phyloP scores from a whole-genome alignment of 2,113 vertebrate genomes.

The Rhegmatorhina hoffmannsi region DNA sequence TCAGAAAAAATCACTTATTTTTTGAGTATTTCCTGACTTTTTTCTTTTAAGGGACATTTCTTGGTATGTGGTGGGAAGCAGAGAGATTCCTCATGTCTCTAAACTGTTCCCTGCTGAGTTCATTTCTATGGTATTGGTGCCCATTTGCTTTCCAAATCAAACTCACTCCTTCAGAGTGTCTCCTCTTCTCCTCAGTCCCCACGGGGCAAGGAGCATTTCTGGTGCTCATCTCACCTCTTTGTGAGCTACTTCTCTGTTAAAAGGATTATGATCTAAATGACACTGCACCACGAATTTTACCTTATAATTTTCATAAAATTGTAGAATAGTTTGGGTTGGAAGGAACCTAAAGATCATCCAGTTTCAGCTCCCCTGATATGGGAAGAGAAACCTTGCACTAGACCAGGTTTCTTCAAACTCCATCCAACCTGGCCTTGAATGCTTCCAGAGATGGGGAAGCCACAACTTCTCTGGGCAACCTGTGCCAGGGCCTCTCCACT shows the following conservation, averaged over 20 bases:
- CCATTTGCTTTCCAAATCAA: not conserved
- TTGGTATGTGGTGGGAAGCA: not conserved
- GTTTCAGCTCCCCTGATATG: not conserved
- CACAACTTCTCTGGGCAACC: not conserved
- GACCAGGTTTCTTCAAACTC: not conserved
- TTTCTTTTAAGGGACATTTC: not conserved
- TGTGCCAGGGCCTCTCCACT: not conserved
- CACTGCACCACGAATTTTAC: not conserved
- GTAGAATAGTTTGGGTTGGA: not conserved
- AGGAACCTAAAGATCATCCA: not conserved
- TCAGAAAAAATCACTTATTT: not conserved
- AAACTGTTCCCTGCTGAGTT: not conserved
- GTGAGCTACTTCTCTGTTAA: not conserved
- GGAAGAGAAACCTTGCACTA: not conserved
- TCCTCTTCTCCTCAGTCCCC: not conserved
- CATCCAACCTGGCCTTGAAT: not conserved
- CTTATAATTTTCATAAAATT: not conserved
- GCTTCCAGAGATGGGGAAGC: not conserved
- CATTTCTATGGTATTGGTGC: not conserved
- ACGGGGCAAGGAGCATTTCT: not conserved
- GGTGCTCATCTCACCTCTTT: not conserved
- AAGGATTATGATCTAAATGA: not conserved
- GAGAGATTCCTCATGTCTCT: not conserved
- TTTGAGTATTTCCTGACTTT: not conserved
- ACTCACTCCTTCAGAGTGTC: not conserved